These are phyloP conservation scores for Phyllotreta striolata DNA, from an alignment of 2,888 invertebrate species.

Conservation along the genomic window DNA sequence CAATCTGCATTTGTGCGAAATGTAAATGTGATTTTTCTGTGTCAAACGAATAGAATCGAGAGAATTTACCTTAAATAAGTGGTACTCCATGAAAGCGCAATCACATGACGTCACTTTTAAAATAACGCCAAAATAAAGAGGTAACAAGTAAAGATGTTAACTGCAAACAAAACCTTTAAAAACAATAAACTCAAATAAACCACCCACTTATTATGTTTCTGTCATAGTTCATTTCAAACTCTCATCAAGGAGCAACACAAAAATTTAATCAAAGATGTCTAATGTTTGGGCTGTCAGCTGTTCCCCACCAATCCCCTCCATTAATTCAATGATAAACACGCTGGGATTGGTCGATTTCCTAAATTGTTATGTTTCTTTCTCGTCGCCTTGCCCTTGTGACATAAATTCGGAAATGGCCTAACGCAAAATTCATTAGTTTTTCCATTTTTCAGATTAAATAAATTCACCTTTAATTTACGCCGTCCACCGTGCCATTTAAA, in stretches of 20 bases:
- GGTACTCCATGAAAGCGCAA: conserved; percentile 59
- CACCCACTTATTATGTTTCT: conserved; percentile 55
- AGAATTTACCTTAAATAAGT: conserved; percentile 56
- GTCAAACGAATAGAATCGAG: conserved; percentile 45
- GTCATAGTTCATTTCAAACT: conserved; percentile 55
- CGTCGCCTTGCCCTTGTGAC: conserved; percentile 48
- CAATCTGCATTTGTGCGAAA: conserved; percentile 22
- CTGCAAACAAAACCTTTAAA: conserved; percentile 48
- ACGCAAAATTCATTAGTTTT: conserved; percentile 16
- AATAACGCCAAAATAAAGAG: conserved; percentile 52
- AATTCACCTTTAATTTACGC: conserved; percentile 6
- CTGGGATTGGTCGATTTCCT: conserved; percentile 49
- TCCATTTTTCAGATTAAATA: conserved; percentile 1
- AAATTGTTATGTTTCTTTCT: conserved; percentile 45
- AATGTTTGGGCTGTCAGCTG: conserved; percentile 61
- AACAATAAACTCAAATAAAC: conserved; percentile 46
- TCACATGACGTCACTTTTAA: conserved; percentile 61
- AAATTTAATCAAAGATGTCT: conserved; percentile 59
- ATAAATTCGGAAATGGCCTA: conserved; percentile 37
- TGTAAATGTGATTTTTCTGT: conserved; percentile 1
- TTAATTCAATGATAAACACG: conserved; percentile 38
- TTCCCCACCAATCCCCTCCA: conserved; percentile 55
- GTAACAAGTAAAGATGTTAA: conserved; percentile 45
- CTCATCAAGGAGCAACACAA: conserved; percentile 49
- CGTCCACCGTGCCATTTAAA: background rate